Percentiles rank a stretch among this genome's conserved stretches.
Conservation (phyloP, 2,797 vertebrate genomes). For the Lemur catta region DNA sequence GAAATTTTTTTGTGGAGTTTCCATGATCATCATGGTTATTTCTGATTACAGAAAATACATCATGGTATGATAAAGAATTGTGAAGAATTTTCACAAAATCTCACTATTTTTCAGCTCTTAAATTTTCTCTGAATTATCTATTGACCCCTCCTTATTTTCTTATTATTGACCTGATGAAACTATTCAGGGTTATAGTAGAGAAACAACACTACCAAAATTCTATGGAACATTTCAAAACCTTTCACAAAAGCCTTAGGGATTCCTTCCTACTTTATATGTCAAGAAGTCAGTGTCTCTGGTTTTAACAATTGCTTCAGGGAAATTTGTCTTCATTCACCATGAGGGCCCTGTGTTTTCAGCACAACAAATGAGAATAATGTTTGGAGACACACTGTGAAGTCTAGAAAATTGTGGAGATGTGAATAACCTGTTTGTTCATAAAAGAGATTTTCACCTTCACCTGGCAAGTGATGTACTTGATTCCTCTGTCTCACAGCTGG, state of each 20-base stretch:
- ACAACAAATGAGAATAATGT: neutral
- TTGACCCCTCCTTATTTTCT: neutral
- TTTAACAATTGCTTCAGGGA: neutral
- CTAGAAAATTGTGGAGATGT: conserved; percentile 18
- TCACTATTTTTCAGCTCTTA: neutral
- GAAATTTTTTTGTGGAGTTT: neutral
- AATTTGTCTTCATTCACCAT: neutral
- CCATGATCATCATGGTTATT: neutral
- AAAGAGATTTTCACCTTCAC: conserved; percentile 66
- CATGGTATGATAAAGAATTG: neutral
- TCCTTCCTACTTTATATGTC: conserved; percentile 17
- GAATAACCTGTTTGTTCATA: conserved; percentile 39
- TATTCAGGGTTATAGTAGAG: neutral
- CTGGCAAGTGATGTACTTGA: conserved; percentile 73
- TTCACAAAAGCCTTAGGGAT: conserved; percentile 30
- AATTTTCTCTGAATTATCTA: conserved; percentile 12
- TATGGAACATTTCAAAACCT: conserved; percentile 5
- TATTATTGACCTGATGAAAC: neutral
- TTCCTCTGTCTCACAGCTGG: conserved; percentile 70
- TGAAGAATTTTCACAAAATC: conserved; percentile 13
- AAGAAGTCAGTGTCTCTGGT: neutral
- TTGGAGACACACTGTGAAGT: conserved; percentile 29
- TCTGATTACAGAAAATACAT: conserved; percentile 18
- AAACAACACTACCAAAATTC: conserved; percentile 44
- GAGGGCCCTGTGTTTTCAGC: neutral